Conservation (phyloP, 2,888 invertebrate species). For the Metalampra italica region DNA sequence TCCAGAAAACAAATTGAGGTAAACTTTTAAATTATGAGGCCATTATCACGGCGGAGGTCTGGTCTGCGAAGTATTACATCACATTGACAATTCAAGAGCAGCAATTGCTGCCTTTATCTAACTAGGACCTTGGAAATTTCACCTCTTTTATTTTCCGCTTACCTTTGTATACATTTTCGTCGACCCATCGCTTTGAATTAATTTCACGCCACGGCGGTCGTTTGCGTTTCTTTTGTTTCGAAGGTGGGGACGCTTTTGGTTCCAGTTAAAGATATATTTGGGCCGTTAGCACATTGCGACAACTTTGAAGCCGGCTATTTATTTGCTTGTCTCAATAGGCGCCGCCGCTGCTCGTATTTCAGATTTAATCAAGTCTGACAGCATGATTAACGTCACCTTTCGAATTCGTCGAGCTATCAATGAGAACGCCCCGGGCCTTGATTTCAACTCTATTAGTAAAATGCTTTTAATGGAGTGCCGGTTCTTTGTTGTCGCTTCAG, state of each 20-base stretch:
- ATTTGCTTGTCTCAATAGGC: conserved; percentile 66
- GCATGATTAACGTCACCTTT: conserved; percentile 65
- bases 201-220: conserved; percentile 62
- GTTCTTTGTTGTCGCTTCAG: conserved; percentile 2
- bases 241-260: conserved; percentile 52
- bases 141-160: conserved; percentile 62
- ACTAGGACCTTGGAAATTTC: conserved; percentile 56
- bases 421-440: conserved; percentile 37
- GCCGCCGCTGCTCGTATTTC: conserved; percentile 59
- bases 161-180: conserved; percentile 67
- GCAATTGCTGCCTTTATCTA: conserved; percentile 54
- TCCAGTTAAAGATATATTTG: conserved; percentile 62
- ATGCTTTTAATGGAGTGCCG: conserved; percentile 26
- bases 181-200: conserved; percentile 68
- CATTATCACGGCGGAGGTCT: conserved; percentile 7
- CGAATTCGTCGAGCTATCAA: conserved; percentile 49
- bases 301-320: conserved; percentile 65
- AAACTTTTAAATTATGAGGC: conserved; percentile 22
- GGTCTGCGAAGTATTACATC: conserved; percentile 21
- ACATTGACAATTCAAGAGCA: conserved; percentile 46
- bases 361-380: conserved; percentile 71
- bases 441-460: conserved; percentile 40
- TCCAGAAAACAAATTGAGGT: conserved; percentile 1
- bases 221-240: conserved; percentile 69
- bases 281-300: conserved; percentile 66